Evolutionary conservation across 1,140 invertebrate genomes (phyloP).

Genomic region (Glomeris maerens): DNA sequence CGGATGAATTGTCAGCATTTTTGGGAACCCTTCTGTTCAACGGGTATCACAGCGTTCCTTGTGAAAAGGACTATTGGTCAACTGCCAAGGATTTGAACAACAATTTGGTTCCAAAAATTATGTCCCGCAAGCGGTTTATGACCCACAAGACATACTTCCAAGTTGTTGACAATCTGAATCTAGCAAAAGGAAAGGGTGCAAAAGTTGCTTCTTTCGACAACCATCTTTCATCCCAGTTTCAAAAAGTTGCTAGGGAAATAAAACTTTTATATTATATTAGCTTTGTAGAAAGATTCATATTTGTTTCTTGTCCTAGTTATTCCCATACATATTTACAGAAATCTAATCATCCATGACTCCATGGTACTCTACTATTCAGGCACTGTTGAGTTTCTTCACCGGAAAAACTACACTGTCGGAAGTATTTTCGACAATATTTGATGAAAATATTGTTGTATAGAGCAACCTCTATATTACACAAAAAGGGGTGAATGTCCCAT

Average conservation of each 20-base stretch:
- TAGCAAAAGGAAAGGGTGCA: neutral
- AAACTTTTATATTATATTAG: too few species aligned
- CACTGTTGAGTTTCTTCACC: neutral
- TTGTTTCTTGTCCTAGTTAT: too few species aligned
- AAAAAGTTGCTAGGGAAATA: neutral
- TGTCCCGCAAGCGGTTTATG: neutral
- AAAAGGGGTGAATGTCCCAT: neutral
- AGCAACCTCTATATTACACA: neutral
- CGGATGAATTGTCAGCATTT: neutral
- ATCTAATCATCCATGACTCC: conserved; percentile 32
- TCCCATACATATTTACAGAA: conserved; percentile 14
- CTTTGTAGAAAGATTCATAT: too few species aligned
- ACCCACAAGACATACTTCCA: neutral
- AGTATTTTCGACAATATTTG: neutral
- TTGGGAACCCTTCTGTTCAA: neutral
- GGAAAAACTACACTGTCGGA: neutral
- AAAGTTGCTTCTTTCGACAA: neutral
- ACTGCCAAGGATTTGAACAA: neutral
- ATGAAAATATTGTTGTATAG: neutral
- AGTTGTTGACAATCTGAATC: neutral
- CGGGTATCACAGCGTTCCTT: neutral
- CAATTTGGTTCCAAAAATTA: neutral
- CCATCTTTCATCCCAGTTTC: neutral
- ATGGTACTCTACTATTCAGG: conserved; percentile 36
- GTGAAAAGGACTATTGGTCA: neutral